Evolutionary conservation across 1,140 invertebrate species (phyloP).

Genomic region (Vanessa tameamea): DNA sequence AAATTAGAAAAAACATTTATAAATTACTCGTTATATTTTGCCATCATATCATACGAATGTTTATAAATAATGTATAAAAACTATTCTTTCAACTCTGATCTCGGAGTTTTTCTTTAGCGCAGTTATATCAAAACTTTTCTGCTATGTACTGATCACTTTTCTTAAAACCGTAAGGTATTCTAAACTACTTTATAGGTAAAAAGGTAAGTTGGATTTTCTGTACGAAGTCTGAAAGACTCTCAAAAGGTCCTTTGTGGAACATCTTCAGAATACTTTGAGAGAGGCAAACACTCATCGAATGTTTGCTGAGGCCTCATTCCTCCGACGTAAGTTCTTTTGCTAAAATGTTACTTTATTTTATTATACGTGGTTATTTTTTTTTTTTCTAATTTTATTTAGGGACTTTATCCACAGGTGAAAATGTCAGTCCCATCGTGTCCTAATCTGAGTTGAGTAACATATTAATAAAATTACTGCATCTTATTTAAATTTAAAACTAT

Average conservation of each 20-base stretch:
- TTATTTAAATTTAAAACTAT: no score
- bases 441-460: no score
- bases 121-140: slow-evolving; percentile 9
- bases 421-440: no score
- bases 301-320: slow-evolving; percentile 29
- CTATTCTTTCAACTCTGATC: neutral
- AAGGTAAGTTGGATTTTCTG: slow-evolving; percentile 38
- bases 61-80: neutral
- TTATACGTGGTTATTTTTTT: neutral
- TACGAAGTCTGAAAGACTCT: slow-evolving; percentile 38
- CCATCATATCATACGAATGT: no score
- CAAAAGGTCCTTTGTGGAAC: slow-evolving; percentile 41
- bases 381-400: no score
- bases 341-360: slow-evolving; percentile 11
- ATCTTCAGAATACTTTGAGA: slow-evolving; percentile 39
- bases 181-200: slow-evolving; percentile 41
- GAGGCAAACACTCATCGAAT: slow-evolving; percentile 36
- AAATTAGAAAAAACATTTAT: no score
- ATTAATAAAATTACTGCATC: no score
- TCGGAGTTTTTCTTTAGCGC: neutral
- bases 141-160: slow-evolving; percentile 31
- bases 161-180: slow-evolving; percentile 30
- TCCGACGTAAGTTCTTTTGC: neutral
- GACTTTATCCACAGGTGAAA: no score
- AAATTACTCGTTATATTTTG: no score